A percentile compares a stretch with the other conserved stretches of the same genome.
These are phyloP conservation scores for Lithosia quadra DNA, from an alignment of 2,888 invertebrate genomes.

Conservation along the genomic window DNA sequence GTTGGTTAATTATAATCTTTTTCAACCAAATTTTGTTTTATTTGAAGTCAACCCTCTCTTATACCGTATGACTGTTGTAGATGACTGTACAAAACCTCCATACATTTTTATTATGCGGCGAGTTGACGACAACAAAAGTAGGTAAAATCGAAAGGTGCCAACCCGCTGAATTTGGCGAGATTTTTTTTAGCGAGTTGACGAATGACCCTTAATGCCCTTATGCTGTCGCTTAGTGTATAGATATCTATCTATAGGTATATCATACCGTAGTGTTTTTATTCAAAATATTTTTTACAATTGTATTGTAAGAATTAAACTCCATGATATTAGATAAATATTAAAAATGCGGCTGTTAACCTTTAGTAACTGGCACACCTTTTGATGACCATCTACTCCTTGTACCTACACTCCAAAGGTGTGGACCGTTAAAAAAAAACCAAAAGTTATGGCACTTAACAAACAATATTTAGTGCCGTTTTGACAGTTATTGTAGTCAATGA, in stretches of 20 bases:
- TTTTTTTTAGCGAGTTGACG: too few relatives aligned
- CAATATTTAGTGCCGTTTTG: conserved; percentile 85
- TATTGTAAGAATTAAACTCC: too few relatives aligned
- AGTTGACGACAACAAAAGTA: too few relatives aligned
- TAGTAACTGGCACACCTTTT: conserved; percentile 71
- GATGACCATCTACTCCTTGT: conserved; percentile 69
- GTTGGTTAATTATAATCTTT: too few relatives aligned
- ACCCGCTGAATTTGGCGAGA: too few relatives aligned
- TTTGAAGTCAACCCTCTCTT: too few relatives aligned
- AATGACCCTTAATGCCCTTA: too few relatives aligned
- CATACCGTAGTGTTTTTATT: background rate
- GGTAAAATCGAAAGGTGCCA: too few relatives aligned
- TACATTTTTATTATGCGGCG: too few relatives aligned
- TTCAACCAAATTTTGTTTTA: too few relatives aligned
- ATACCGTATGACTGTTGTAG: too few relatives aligned
- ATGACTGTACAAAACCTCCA: too few relatives aligned
- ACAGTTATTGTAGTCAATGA: conserved; percentile 85
- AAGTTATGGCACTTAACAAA: conserved; percentile 83
- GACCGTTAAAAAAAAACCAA: conserved; percentile 81
- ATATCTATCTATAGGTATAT: background rate
- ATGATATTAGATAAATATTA: conserved; percentile 48
- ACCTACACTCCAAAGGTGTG: conserved; percentile 74
- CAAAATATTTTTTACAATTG: background rate
- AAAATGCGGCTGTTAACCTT: conserved; percentile 65
- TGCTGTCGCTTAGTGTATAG: background rate